These are phyloP conservation scores for Acrobasis consociella DNA, from an alignment of 2,888 invertebrate species.

Conservation along the genomic window DNA sequence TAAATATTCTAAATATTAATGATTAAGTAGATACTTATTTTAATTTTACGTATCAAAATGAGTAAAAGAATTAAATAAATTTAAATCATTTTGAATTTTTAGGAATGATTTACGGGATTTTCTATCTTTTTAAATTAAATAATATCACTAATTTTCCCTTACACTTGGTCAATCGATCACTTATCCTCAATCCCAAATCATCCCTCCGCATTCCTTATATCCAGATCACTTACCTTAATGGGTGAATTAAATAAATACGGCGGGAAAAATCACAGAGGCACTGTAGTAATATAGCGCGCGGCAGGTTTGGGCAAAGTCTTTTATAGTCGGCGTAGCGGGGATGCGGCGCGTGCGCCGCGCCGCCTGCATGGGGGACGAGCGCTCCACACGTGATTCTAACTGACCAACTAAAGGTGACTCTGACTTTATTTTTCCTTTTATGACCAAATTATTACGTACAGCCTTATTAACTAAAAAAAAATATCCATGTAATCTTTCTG, in stretches of 20 bases:
- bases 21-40: neutral
- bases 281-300: constrained; percentile 82
- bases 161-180: constrained; percentile 5
- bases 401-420: constrained; percentile 46
- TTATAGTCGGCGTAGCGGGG: constrained; percentile 78
- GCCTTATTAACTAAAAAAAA: neutral
- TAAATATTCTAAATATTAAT: neutral
- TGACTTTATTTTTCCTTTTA: constrained; percentile 37
- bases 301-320: constrained; percentile 74
- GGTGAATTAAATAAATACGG: constrained; percentile 67
- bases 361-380: constrained; percentile 54
- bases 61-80: too few relatives aligned
- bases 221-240: constrained; percentile 73
- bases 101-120: constrained; percentile 19
- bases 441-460: constrained; percentile 22
- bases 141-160: neutral
- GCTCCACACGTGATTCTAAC: constrained; percentile 40
- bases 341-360: constrained; percentile 46
- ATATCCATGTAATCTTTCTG: too few relatives aligned
- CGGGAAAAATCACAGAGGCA: constrained; percentile 79
- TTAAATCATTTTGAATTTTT: too few relatives aligned
- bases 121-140: neutral
- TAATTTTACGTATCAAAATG: constrained; percentile 28
- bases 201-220: constrained; percentile 49
- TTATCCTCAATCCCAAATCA: constrained; percentile 45